phyloP scores from a whole-genome alignment of 2,797 vertebrate species.

The Echeneis naucrates region DNA sequence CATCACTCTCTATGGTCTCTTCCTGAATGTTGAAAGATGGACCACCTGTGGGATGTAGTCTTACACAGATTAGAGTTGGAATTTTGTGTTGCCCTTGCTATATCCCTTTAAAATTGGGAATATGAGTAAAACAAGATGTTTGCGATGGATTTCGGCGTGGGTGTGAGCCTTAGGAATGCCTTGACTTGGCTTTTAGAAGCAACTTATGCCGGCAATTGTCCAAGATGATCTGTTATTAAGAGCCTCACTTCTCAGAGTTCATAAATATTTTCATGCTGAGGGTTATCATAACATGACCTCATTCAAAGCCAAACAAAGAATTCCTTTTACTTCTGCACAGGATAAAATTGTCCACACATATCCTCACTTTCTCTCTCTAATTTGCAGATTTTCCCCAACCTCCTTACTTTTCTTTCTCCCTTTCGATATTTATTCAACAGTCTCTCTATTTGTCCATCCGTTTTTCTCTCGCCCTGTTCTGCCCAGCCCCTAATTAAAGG shows the following conservation, averaged over 20 bases:
- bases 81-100: conserved; percentile 24
- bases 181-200: conserved; percentile 61
- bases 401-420: conserved; percentile 2
- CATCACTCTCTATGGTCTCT: conserved; percentile 28
- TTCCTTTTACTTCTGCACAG: conserved; percentile 67
- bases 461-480: conserved; percentile 33
- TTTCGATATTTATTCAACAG: conserved; percentile 16
- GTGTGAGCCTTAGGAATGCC: conserved; percentile 40
- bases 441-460: conserved; percentile 20
- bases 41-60: conserved; percentile 49
- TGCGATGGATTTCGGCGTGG: conserved; percentile 24
- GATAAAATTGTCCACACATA: conserved; percentile 31
- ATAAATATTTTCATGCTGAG: conserved; percentile 81
- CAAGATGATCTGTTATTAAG: conserved; percentile 66
- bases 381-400: conserved; percentile 16
- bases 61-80: conserved; percentile 35
- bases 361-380: conserved; percentile 3
- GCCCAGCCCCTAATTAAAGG: conserved; percentile 65
- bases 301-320: conserved; percentile 74
- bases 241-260: conserved; percentile 63
- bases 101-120: conserved; percentile 33
- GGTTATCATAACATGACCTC: conserved; percentile 82
- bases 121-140: conserved; percentile 47
- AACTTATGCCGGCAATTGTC: conserved; percentile 56
- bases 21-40: conserved; percentile 35